These are phyloP conservation scores for Tetragonisca angustula DNA, from an alignment of 2,888 invertebrate species.

Conservation along the genomic window DNA sequence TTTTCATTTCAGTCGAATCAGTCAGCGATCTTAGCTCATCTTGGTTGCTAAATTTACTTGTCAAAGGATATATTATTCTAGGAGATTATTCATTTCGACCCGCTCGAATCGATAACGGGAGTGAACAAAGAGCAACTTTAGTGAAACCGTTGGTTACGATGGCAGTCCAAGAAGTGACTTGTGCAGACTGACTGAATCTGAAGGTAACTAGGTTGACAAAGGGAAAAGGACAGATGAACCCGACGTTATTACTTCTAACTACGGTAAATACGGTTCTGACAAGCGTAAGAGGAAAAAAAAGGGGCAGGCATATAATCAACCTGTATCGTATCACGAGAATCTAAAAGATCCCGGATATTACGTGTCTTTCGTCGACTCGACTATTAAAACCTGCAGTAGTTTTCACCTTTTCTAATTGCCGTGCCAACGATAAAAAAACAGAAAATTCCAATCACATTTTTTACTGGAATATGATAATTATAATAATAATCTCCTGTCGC, in stretches of 20 bases:
- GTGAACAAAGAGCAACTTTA: neutral
- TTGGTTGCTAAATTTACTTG: neutral
- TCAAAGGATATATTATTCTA: neutral
- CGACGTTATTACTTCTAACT: slow-evolving; percentile 49
- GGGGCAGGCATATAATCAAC: slow-evolving; percentile 19
- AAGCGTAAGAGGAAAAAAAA: slow-evolving; percentile 27
- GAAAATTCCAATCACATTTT: neutral
- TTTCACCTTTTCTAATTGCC: neutral
- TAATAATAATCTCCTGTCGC: neutral
- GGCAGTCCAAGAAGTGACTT: slow-evolving; percentile 23
- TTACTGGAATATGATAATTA: neutral
- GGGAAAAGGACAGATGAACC: slow-evolving; percentile 50
- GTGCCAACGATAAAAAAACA: neutral
- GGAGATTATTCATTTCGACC: neutral
- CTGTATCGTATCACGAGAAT: neutral
- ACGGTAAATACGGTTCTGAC: slow-evolving; percentile 19
- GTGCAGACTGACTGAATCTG: slow-evolving; percentile 49
- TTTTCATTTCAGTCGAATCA: too few relatives aligned
- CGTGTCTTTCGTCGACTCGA: neutral
- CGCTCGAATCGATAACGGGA: slow-evolving; percentile 10
- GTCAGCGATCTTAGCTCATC: too few relatives aligned
- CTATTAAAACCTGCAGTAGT: neutral
- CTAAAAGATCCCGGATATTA: neutral
- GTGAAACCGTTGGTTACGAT: slow-evolving; percentile 31
- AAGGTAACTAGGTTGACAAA: slow-evolving; percentile 41